Conservation (phyloP, 2,113 vertebrate genomes). For the Labrus mixtus region DNA sequence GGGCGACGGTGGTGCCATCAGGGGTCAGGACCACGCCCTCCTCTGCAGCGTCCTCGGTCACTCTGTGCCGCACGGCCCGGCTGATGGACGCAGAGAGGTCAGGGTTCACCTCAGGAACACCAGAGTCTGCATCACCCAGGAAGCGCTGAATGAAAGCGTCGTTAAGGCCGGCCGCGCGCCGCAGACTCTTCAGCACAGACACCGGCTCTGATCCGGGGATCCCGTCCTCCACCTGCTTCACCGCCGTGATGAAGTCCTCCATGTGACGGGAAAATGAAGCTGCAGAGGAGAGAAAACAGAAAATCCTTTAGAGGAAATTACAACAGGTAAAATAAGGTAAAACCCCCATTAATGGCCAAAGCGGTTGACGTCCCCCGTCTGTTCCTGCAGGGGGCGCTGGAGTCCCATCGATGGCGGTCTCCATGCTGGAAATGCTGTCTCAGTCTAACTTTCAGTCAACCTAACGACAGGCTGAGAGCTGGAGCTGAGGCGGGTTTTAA, state of each 20-base stretch:
- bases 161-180: conserved; percentile 45
- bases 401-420: too few relatives aligned
- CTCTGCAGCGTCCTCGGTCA: conserved; percentile 51
- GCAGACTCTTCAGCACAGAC: conserved; percentile 53
- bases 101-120: conserved; percentile 22
- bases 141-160: conserved; percentile 60
- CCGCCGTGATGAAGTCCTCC: conserved; percentile 79
- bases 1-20: conserved; percentile 88
- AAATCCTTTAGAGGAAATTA: too few relatives aligned
- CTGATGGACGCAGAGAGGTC: conserved; percentile 64
- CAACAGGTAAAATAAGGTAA: neutral
- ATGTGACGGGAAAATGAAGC: conserved; percentile 76
- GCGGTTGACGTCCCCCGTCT: too few relatives aligned
- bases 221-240: conserved; percentile 78
- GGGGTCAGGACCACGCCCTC: conserved; percentile 84
- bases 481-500: too few relatives aligned
- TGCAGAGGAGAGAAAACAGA: conserved; percentile 37
- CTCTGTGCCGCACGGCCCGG: conserved; percentile 53
- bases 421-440: too few relatives aligned
- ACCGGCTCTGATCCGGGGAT: conserved; percentile 12
- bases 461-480: too few relatives aligned
- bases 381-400: too few relatives aligned
- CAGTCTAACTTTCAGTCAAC: too few relatives aligned
- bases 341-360: too few relatives aligned
- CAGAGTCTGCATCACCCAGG: conserved; percentile 41